Evolutionary conservation across 2,797 vertebrate genomes (phyloP).

Genomic region (Amblyraja radiata): DNA sequence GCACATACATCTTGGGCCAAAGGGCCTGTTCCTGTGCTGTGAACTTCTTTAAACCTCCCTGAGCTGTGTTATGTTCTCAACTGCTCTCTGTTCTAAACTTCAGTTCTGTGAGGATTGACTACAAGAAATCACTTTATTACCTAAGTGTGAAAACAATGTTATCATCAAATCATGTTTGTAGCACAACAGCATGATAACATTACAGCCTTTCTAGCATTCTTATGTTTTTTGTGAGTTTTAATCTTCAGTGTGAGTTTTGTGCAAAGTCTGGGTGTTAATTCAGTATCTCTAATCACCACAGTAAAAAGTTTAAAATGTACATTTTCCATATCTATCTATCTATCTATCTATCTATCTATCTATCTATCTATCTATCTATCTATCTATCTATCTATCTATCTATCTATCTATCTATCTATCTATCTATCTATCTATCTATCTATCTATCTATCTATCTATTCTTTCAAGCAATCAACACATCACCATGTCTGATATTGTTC

Average conservation of each 20-base stretch:
- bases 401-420: background rate
- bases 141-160: background rate
- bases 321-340: no score
- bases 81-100: no score
- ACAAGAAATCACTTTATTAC: slow-evolving; percentile 8
- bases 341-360: no score
- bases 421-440: background rate
- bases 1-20: no score
- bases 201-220: background rate
- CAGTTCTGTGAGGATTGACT: background rate
- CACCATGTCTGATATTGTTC: background rate
- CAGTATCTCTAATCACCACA: background rate
- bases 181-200: background rate
- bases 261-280: background rate
- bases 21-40: no score
- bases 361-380: no score
- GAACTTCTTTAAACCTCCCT: no score
- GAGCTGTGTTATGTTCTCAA: no score
- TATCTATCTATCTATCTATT: background rate
- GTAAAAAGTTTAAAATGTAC: background rate
- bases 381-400: no score
- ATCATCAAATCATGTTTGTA: background rate
- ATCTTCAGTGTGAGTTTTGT: background rate
- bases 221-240: background rate
- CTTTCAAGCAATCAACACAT: background rate